Evolutionary conservation across 2,888 invertebrate species (phyloP).

Genomic region (Aspidiotus destructor): DNA sequence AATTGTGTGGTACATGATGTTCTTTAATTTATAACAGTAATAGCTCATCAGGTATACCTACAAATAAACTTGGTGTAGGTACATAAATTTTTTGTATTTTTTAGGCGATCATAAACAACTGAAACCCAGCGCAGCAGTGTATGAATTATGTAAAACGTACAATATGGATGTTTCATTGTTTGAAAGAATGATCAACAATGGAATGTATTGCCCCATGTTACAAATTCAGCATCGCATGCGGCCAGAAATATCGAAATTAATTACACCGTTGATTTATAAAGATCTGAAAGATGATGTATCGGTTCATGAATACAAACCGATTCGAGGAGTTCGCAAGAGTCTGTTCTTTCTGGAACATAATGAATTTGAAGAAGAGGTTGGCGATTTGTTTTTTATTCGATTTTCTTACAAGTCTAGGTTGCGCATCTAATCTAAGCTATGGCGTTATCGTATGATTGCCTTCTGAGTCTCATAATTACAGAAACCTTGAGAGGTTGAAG

Average conservation of each 20-base stretch:
- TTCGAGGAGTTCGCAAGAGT: constrained; percentile 53
- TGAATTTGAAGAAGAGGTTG: constrained; percentile 47
- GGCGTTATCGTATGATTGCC: too few species aligned
- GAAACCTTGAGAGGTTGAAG: too few species aligned
- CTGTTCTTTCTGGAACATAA: constrained; percentile 60
- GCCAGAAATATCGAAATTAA: constrained; percentile 43
- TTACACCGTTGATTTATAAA: constrained; percentile 58
- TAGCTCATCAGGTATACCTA: too few species aligned
- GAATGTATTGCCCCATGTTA: constrained; percentile 42
- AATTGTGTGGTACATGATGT: too few species aligned
- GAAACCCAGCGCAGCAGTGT: constrained; percentile 47
- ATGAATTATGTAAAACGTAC: constrained; percentile 44
- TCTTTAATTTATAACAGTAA: too few species aligned
- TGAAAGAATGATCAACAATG: constrained; percentile 47
- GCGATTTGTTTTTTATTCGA: too few species aligned
- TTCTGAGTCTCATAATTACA: too few species aligned
- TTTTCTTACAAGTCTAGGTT: too few species aligned
- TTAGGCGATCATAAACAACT: constrained; percentile 69
- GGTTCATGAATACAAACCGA: constrained; percentile 49
- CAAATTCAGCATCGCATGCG: constrained; percentile 47
- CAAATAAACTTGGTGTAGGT: too few species aligned
- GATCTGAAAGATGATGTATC: constrained; percentile 51
- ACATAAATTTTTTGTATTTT: too few species aligned
- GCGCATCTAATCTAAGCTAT: too few species aligned
- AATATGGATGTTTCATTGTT: constrained; percentile 48